Evolutionary conservation across 1,140 invertebrate species (phyloP), one percentile per base, ranked within the genome.

Genomic region (Zaprionus camerounensis): DNA sequence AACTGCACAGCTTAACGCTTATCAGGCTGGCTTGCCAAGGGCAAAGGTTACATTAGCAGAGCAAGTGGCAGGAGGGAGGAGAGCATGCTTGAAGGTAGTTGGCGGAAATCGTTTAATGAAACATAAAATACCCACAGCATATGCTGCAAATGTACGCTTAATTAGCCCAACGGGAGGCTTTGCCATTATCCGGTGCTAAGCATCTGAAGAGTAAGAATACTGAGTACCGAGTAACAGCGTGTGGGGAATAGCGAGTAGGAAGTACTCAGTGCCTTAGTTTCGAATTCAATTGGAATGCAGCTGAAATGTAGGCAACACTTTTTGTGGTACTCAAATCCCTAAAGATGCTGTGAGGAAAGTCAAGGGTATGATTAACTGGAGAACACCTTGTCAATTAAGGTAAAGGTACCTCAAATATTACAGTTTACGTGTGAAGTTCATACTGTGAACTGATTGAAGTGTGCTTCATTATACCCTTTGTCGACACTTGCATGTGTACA

Each of bases 71-170:
- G 17, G 12, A 38, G 15, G n/a, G 15, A 4, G 7, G 17, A 49
- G 13, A 12, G 24, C 22, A 7, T 26, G 38, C 15, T 17, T 15
- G 44, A 53, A 64, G 22, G 66, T 66, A 68, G 65, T 59, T 56
- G 66, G 41, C 66, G 57, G 55, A 31, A 46, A 28, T 69, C 72
- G 68, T 71, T 71, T 67, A 73, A 73, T 72, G 56, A 53, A 61
- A 73, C 69, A 77, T 72, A 73, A 77, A 66, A 51, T 58, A 46
- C 36, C 57, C 71, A 38, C 55, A 63, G 58, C 72, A 67, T 59
- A 71, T 77, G 80, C 61, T 73, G 58, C 64, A 71, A 71, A 79
- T 71, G 69, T 61, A 69, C 65, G 67, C 58, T 81, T 86, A 86
- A 86, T 86, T 87, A 87, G 80, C 55, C 20, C 71, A 53, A 76